phyloP scores from a whole-genome alignment of 2,797 vertebrate species.

The Cossypha heuglini region DNA sequence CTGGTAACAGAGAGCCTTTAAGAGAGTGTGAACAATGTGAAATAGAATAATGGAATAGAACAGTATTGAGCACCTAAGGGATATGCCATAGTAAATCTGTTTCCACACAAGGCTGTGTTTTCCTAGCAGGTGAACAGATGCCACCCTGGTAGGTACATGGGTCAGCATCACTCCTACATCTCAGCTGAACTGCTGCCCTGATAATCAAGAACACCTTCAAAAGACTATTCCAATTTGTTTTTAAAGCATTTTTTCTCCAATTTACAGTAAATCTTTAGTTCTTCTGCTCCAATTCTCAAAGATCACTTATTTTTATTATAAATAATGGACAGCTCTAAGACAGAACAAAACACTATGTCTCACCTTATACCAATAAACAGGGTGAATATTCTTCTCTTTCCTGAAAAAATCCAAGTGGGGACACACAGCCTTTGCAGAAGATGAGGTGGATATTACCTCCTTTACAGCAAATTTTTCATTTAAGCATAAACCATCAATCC shows the following conservation, averaged over 20 bases:
- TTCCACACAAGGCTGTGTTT: neutral
- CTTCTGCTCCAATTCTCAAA: neutral
- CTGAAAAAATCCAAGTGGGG: conserved; percentile 71
- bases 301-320: neutral
- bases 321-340: neutral
- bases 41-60: neutral
- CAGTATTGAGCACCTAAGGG: neutral
- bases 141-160: neutral
- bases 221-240: neutral
- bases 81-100: neutral
- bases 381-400: conserved; percentile 26
- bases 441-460: conserved; percentile 7
- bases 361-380: conserved; percentile 82
- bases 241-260: neutral
- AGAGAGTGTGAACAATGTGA: rapidly evolving
- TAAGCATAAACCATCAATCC: conserved; percentile 62
- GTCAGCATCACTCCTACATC: neutral
- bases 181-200: neutral
- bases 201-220: neutral
- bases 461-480: neutral
- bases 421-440: conserved; percentile 65
- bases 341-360: neutral
- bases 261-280: neutral
- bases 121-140: neutral
- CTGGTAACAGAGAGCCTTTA: neutral